Conservation (phyloP, 1,140 invertebrate genomes). For the Ceratitis capitata region DNA sequence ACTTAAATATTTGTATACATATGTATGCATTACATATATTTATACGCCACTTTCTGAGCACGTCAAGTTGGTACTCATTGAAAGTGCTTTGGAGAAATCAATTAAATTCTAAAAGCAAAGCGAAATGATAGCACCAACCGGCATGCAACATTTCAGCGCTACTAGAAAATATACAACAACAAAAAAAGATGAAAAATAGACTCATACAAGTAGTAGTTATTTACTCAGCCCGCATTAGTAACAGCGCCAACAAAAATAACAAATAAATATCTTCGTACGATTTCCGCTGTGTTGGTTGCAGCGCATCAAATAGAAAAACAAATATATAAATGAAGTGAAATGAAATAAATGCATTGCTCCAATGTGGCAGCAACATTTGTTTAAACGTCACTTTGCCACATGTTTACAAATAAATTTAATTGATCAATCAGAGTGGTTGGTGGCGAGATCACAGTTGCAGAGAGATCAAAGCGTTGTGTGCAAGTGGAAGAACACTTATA, state of each 20-base stretch:
- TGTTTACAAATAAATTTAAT: slow-evolving; percentile 46
- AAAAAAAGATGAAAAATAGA: no score
- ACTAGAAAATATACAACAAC: not conserved
- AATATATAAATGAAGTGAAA: not conserved
- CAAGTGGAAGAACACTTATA: not conserved
- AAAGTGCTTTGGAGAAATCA: not conserved
- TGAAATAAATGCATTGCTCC: slow-evolving; percentile 2
- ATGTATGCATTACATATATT: not conserved
- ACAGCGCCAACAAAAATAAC: slow-evolving; percentile 16
- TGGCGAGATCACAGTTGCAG: slow-evolving; percentile 16
- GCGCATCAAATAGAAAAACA: slow-evolving; percentile 22
- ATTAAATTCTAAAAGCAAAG: slow-evolving; percentile 32
- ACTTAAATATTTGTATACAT: not conserved
- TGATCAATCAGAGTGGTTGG: slow-evolving; percentile 43
- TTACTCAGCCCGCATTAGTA: slow-evolving; percentile 23
- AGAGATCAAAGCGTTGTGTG: slow-evolving; percentile 41
- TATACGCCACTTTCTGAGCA: not conserved
- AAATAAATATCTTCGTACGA: not conserved
- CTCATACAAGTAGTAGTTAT: not conserved
- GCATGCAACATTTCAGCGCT: slow-evolving; percentile 10
- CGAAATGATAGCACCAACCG: not conserved
- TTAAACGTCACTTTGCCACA: slow-evolving; percentile 44
- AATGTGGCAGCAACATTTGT: slow-evolving; percentile 39
- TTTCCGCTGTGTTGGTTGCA: slow-evolving; percentile 25
- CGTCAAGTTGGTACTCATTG: not conserved